Percentiles rank a stretch among this genome's conserved stretches.
phyloP scores from a whole-genome alignment of 2,888 invertebrate genomes.

The Exephanes ischioxanthus region DNA sequence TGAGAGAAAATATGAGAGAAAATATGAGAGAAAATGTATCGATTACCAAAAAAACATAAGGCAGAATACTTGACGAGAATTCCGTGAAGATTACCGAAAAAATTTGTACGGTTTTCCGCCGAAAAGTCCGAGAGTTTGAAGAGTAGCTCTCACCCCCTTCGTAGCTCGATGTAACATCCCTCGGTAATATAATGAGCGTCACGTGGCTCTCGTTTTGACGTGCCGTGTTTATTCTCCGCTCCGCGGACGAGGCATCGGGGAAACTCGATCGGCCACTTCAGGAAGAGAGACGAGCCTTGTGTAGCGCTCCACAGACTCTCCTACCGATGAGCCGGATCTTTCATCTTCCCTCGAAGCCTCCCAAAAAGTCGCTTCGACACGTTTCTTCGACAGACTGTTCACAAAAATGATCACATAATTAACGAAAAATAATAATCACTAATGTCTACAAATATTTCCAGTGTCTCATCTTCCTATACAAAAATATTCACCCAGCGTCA shows the following conservation, averaged over 20 bases:
- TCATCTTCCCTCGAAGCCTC: constrained; percentile 8
- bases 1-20: not conserved
- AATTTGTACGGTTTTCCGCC: not conserved
- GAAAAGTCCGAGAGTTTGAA: constrained; percentile 13
- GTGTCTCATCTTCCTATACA: not conserved
- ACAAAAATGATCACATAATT: not conserved
- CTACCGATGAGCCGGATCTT: constrained; percentile 34
- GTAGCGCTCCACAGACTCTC: constrained; percentile 32
- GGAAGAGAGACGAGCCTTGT: constrained; percentile 54
- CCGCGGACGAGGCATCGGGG: constrained; percentile 41
- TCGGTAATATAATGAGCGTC: constrained; percentile 63
- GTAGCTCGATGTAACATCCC: constrained; percentile 42
- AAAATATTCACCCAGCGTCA: too few relatives aligned
- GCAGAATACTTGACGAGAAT: not conserved
- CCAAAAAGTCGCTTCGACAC: not conserved
- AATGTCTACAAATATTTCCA: too few relatives aligned
- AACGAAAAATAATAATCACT: not conserved
- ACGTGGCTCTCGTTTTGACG: constrained; percentile 65
- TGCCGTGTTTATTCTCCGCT: constrained; percentile 64
- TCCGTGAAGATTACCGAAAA: not conserved
- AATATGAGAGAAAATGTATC: not conserved
- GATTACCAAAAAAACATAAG: not conserved
- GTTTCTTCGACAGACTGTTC: not conserved
- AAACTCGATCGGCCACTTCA: constrained; percentile 70
- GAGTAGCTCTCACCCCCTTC: constrained; percentile 52